Conservation (phyloP, 64 coral and sea anemone species). For the Montipora capricornis region DNA sequence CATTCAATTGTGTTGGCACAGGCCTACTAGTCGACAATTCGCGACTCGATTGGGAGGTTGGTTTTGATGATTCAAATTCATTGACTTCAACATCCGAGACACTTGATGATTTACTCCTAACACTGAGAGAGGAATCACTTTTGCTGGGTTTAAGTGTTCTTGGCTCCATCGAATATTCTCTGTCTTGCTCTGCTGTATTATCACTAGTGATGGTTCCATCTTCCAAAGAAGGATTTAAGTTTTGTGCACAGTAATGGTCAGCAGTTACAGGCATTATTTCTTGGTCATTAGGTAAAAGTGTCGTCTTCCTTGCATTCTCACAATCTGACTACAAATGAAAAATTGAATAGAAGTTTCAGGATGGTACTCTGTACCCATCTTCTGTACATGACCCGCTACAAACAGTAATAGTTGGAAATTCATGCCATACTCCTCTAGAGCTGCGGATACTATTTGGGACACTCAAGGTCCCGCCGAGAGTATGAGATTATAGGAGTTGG, state of each 20-base stretch:
- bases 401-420: no score
- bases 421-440: no score
- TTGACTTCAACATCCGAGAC: not conserved
- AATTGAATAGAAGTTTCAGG: not conserved
- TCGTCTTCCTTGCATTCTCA: constrained; percentile 57
- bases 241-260: constrained; percentile 55
- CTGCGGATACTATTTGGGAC: no score
- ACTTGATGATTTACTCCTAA: constrained; percentile 47
- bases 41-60: constrained; percentile 50
- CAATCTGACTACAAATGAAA: constrained; percentile 67
- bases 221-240: not conserved
- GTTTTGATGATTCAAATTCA: constrained; percentile 20
- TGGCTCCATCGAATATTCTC: constrained; percentile 48
- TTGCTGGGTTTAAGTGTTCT: constrained; percentile 80
- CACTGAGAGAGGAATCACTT: constrained; percentile 79
- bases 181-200: not conserved
- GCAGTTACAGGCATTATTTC: constrained; percentile 36
- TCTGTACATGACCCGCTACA: no score
- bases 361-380: not conserved
- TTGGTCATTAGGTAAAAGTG: constrained; percentile 8
- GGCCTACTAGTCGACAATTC: constrained; percentile 36
- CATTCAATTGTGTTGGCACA: not conserved
- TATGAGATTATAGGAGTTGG: not conserved
- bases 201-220: not conserved
- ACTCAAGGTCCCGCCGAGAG: no score